Evolutionary conservation across 2,888 invertebrate genomes (phyloP).

Genomic region (Salpingus planirostris): DNA sequence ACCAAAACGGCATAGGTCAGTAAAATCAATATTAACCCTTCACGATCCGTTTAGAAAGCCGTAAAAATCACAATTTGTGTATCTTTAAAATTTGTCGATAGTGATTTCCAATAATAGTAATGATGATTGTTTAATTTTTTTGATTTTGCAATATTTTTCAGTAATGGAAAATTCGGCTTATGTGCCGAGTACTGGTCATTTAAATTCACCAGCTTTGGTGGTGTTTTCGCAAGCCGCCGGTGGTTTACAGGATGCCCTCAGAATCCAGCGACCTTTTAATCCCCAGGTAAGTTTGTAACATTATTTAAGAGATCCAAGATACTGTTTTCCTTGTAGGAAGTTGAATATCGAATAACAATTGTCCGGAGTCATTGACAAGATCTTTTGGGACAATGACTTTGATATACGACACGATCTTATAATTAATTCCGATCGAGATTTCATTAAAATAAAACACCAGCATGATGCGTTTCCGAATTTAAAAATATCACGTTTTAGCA

Average conservation of each 20-base stretch:
- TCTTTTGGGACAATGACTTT: conserved; percentile 34
- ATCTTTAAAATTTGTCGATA: conserved; percentile 1
- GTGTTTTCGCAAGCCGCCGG: conserved; percentile 68
- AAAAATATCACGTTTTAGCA: conserved; percentile 9
- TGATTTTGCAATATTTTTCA: conserved; percentile 10
- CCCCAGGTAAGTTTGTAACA: conserved; percentile 48
- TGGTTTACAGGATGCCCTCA: conserved; percentile 62
- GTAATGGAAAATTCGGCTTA: conserved; percentile 70
- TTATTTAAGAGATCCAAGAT: conserved; percentile 3
- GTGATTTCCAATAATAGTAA: conserved; percentile 1
- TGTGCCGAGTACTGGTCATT: conserved; percentile 59
- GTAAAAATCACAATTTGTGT: no score
- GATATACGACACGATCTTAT: no score
- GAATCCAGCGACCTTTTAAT: conserved; percentile 68
- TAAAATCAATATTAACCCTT: no score
- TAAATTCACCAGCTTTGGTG: conserved; percentile 65
- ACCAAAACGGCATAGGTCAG: conserved; percentile 5
- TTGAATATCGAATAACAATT: conserved; percentile 12
- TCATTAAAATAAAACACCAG: no score
- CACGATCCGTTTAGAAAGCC: no score
- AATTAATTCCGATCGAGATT: no score
- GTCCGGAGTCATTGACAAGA: conserved; percentile 20
- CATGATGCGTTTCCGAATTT: conserved; percentile 9
- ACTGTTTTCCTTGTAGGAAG: conserved; percentile 14
- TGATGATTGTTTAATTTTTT: conserved; percentile 4